These are phyloP conservation scores for Mormyrus lacerda DNA, from an alignment of 2,113 vertebrate genomes.

Conservation along the genomic window DNA sequence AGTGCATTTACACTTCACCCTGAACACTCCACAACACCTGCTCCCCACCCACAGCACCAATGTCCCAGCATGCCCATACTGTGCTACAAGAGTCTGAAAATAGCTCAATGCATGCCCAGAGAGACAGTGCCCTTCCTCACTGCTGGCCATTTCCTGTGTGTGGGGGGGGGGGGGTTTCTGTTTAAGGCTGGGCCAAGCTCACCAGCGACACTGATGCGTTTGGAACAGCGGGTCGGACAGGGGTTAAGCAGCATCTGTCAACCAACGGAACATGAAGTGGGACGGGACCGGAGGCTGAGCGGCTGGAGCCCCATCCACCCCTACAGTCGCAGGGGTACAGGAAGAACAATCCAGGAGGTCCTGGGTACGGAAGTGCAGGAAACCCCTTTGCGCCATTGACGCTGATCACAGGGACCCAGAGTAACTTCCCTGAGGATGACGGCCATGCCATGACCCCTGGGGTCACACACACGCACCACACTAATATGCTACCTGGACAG, in stretches of 20 bases:
- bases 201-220: slow-evolving; percentile 52
- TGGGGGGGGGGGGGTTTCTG: slow-evolving; percentile 9
- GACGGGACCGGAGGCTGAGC: slow-evolving; percentile 23
- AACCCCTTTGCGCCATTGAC: slow-evolving; percentile 52
- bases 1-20: not conserved
- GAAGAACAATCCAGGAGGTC: slow-evolving; percentile 43
- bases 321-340: slow-evolving; percentile 48
- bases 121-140: slow-evolving; percentile 46
- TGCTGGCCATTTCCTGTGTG: slow-evolving; percentile 34
- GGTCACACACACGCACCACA: slow-evolving; percentile 27
- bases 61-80: not conserved
- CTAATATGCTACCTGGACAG: not conserved
- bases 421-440: slow-evolving; percentile 42
- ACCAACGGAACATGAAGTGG: slow-evolving; percentile 53
- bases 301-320: not conserved
- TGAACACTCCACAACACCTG: not conserved
- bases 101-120: slow-evolving; percentile 22
- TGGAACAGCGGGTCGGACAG: slow-evolving; percentile 43
- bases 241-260: slow-evolving; percentile 66
- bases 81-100: not conserved
- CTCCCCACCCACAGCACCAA: not conserved
- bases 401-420: slow-evolving; percentile 36
- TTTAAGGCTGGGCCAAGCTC: slow-evolving; percentile 37
- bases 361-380: slow-evolving; percentile 51
- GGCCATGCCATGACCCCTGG: slow-evolving; percentile 30